Evolutionary conservation across 2,113 vertebrate species (phyloP), one percentile per base, ranked within the genome.

Genomic region (Stercorarius parasiticus): DNA sequence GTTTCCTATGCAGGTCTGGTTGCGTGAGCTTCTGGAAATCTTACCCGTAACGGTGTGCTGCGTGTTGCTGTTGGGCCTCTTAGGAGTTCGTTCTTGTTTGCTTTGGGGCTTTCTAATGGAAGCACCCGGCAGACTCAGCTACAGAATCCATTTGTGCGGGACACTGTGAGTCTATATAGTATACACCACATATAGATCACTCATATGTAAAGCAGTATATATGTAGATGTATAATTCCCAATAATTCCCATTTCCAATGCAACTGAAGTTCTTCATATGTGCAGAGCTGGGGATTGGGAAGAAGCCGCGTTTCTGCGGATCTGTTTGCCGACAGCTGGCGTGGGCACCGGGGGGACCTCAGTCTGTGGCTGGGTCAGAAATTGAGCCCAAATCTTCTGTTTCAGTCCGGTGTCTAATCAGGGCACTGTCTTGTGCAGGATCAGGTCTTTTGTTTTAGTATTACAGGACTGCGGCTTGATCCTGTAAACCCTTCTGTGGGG

Each of bases 371-470:
- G 43, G 13, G 40, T 32, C 47, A 73, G 45, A 50, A 80, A 40
- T 9, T 5, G 38, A 73, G 50, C 38, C 62, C 34, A 26, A 47
- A 12, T 59, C 67, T 82, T 61, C 36, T 30, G 53, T 73, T 79
- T 77, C 27, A 5, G 74, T 22, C 43, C 1, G 1, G 32, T 36
- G 30, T 71, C 67, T 88, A 11, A 81, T 62, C 69, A 71, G 82
- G 77, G 43, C 50, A 12, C 34, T 55, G 52, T 42, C 83, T 71
- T 89, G 56, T 67, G 69, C 22, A 15, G 86, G 82, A 67, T 84
- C 84, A 38, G n/a, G 15, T 80, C 92, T 91, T 91, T 87, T 93
- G 95, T 91, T 95, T 96, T 29, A 91, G 72, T 21, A 47, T 71
- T 91, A 59, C 72, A 53, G 88, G 64, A 27, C 49, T 36, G 62